A percentile compares a stretch with the other conserved stretches of the same genome.
These are phyloP conservation scores for Colinus virginianus DNA, from an alignment of 2,113 vertebrate genomes.

Conservation along the genomic window DNA sequence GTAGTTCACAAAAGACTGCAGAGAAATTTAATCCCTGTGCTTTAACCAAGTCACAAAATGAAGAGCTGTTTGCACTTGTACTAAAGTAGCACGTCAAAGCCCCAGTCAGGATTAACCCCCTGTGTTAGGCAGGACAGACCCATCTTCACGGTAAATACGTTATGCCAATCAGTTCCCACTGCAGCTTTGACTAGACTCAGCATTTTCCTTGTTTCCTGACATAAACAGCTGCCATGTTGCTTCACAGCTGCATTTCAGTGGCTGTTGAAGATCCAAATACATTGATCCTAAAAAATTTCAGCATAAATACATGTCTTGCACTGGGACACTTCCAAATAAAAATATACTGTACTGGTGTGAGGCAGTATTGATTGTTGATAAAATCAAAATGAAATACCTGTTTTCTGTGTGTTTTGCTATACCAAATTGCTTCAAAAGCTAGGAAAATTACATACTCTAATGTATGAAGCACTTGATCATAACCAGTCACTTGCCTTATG, in stretches of 20 bases:
- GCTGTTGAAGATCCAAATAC: not conserved
- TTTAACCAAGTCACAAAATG: not conserved
- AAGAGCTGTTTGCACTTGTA: not conserved
- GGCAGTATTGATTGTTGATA: not conserved
- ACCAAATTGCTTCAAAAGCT: not conserved
- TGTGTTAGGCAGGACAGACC: not conserved
- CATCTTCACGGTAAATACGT: constrained; percentile 44
- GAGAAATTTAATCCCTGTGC: constrained; percentile 15
- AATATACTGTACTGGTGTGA: not conserved
- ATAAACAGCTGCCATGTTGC: constrained; percentile 8
- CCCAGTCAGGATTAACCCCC: not conserved
- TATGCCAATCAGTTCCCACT: constrained; percentile 41
- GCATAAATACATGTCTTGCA: not conserved
- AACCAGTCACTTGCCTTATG: not conserved
- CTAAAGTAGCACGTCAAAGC: not conserved
- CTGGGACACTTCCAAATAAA: not conserved
- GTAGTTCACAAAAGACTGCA: not conserved
- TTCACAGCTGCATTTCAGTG: constrained; percentile 31
- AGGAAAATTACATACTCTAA: not conserved
- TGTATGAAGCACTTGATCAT: not conserved
- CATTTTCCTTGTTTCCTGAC: constrained; percentile 24
- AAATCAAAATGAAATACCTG: not conserved
- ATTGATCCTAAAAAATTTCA: not conserved
- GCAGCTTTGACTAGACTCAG: constrained; percentile 36
- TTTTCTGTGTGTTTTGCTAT: not conserved